Evolutionary conservation across 2,113 vertebrate species (phyloP).

Genomic region (Rhadina sibilatrix): DNA sequence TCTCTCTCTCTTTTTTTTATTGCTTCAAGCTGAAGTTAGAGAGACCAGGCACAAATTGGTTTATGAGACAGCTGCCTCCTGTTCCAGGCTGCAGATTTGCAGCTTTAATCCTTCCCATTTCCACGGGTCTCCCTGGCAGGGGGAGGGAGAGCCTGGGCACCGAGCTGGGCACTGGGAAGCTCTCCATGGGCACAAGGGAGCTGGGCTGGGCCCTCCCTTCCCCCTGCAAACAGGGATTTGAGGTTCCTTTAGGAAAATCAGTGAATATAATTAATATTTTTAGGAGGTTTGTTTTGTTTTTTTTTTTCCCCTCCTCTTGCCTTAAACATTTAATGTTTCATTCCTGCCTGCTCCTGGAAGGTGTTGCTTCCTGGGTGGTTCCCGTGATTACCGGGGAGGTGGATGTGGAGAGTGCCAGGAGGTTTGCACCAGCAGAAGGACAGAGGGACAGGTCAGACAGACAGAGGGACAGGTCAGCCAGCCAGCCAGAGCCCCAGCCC

Average conservation of each 20-base stretch:
- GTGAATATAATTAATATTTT: neutral
- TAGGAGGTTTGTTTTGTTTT: no score
- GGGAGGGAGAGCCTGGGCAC: neutral
- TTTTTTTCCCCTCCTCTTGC: no score
- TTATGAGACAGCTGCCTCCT: constrained; percentile 25
- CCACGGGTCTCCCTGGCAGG: neutral
- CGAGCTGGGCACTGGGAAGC: neutral
- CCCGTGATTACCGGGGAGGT: fast-evolving
- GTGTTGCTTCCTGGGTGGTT: neutral
- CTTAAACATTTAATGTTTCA: neutral
- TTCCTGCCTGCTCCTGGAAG: neutral
- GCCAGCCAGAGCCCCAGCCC: neutral
- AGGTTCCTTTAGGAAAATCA: neutral
- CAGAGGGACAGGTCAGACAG: neutral
- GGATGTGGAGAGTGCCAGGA: neutral
- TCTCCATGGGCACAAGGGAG: neutral
- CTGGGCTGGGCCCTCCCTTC: neutral
- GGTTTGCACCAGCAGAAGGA: neutral
- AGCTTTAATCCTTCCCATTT: neutral
- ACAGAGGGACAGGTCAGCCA: neutral
- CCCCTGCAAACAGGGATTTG: neutral
- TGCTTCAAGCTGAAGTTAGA: constrained; percentile 5
- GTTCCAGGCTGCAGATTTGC: neutral
- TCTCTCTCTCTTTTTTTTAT: neutral
- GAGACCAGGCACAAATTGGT: constrained; percentile 34